phyloP scores from a whole-genome alignment of 2,797 vertebrate species.

The Acanthurus lineatus region DNA sequence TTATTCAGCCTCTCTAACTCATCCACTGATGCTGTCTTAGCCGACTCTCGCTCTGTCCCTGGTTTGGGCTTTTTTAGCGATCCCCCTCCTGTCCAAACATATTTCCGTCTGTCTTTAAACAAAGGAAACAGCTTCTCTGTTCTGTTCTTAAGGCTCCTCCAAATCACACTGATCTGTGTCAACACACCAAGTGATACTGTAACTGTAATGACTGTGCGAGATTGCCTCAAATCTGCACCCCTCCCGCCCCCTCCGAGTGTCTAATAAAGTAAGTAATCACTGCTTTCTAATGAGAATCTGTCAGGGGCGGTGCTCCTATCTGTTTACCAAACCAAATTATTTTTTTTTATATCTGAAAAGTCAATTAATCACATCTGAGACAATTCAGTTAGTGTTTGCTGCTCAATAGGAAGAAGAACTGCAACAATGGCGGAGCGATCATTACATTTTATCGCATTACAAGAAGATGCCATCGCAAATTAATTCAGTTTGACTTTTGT shows the following conservation, averaged over 20 bases:
- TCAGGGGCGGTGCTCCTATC: constrained; percentile 61
- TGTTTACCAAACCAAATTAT: constrained; percentile 72
- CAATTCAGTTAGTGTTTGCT: constrained; percentile 50
- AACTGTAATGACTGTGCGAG: constrained; percentile 30
- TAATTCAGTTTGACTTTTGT: constrained; percentile 50
- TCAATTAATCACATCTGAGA: constrained; percentile 69
- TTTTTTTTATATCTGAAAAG: constrained; percentile 64
- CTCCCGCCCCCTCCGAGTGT: constrained; percentile 1
- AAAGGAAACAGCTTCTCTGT: constrained; percentile 24
- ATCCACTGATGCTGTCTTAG: constrained; percentile 51
- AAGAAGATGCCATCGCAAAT: constrained; percentile 41
- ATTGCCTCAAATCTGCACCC: constrained; percentile 23
- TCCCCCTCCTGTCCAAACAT: constrained; percentile 46
- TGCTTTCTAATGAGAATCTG: constrained; percentile 68
- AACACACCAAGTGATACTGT: constrained; percentile 30
- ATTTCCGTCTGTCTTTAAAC: constrained; percentile 46
- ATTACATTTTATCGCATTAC: constrained; percentile 60
- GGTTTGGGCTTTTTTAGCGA: constrained; percentile 46
- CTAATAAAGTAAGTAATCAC: constrained; percentile 70
- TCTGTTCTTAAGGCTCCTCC: constrained; percentile 30
- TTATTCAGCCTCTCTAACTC: constrained; percentile 83
- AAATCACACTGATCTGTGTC: constrained; percentile 57
- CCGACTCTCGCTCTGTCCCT: constrained; percentile 27
- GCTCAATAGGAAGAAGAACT: constrained; percentile 56
- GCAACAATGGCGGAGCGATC: constrained; percentile 34